Evolutionary conservation across 2,888 invertebrate species (phyloP).

Genomic region (Macaria liturata): DNA sequence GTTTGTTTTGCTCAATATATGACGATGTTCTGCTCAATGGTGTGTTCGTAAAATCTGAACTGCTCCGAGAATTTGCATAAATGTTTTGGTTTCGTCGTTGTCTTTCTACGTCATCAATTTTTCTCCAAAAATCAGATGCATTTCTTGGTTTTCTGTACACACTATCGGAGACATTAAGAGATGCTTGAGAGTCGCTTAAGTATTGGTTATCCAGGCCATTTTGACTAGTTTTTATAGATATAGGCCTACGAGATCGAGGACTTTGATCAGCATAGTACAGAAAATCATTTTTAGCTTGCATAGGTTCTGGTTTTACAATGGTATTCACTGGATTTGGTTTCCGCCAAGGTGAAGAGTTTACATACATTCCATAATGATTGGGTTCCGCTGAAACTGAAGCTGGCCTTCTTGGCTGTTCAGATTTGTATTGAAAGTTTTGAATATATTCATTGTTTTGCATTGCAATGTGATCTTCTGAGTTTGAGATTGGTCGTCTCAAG

Average conservation of each 20-base stretch:
- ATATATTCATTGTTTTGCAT: conserved; percentile 76
- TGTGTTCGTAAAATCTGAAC: conserved; percentile 64
- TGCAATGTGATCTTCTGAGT: conserved; percentile 79
- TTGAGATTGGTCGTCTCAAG: conserved; percentile 74
- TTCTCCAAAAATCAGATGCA: conserved; percentile 86
- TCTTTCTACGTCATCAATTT: conserved; percentile 81
- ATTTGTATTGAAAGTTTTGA: conserved; percentile 56
- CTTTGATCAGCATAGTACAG: conserved; percentile 88
- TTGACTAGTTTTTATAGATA: conserved; percentile 84
- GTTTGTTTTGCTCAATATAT: conserved; percentile 52
- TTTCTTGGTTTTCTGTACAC: conserved; percentile 71
- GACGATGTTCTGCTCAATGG: conserved; percentile 49
- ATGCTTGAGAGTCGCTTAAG: conserved; percentile 77
- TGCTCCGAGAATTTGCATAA: conserved; percentile 63
- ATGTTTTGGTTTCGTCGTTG: conserved; percentile 63
- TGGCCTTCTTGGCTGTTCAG: conserved; percentile 72
- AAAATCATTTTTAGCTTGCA: conserved; percentile 76
- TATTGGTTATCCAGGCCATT: conserved; percentile 72
- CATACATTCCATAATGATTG: conserved; percentile 72
- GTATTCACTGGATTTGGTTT: conserved; percentile 57
- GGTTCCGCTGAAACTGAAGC: conserved; percentile 79
- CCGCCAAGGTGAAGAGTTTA: conserved; percentile 71
- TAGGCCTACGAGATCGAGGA: conserved; percentile 88
- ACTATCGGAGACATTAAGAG: conserved; percentile 57
- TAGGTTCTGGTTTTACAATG: conserved; percentile 68